Evolutionary conservation across 2,888 invertebrate species (phyloP), one percentile per base, ranked within the genome.

Genomic region (Drosophila neutralis): DNA sequence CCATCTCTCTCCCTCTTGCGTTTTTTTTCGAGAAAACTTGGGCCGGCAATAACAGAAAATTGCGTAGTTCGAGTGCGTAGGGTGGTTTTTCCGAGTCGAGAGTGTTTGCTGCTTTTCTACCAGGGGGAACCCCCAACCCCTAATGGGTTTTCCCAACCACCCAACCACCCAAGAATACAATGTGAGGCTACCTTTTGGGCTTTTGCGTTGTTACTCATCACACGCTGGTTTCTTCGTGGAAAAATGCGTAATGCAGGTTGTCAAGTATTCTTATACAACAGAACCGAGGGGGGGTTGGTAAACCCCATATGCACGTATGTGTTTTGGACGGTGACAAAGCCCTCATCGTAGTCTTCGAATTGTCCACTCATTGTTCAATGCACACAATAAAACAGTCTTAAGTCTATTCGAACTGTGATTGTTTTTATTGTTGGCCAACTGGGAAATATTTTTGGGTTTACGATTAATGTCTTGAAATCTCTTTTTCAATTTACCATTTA

Each of bases 41-140:
- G 65, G 73, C 79, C 87, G 84, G 80, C 79, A 80, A 75, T 73
- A 89, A 87, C 62, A 79, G 53, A 73, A 64, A 89, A 84, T 78
- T 89, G 85, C 88, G 89, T 89, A 75, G 70, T 79, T 75, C 62
- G 40, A 36, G 24, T 58, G 51, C 33, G 49, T 66, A 74, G 79
- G 79, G 81, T 83, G 85, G 80, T 54, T 82, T 73, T 66, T 63
- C 65, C 45, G 21, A 48, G 29, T 58, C 3, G 38, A 13, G 7
- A 45, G 11, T 58, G 36, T n/a, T 33, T 48, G 18, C 27, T 24
- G 24, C 48, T 42, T 33, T 48, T 24, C 10, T 27, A 15, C 1
- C 18, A 24, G n/a, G 38, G 29, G 52, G 10, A 15, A n/a, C 36
- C 71, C 83, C 58, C 51, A 36, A 54, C 73, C 75, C 71, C 57